phyloP scores from a whole-genome alignment of 2,888 invertebrate species.

The Eupelmus urozonus region DNA sequence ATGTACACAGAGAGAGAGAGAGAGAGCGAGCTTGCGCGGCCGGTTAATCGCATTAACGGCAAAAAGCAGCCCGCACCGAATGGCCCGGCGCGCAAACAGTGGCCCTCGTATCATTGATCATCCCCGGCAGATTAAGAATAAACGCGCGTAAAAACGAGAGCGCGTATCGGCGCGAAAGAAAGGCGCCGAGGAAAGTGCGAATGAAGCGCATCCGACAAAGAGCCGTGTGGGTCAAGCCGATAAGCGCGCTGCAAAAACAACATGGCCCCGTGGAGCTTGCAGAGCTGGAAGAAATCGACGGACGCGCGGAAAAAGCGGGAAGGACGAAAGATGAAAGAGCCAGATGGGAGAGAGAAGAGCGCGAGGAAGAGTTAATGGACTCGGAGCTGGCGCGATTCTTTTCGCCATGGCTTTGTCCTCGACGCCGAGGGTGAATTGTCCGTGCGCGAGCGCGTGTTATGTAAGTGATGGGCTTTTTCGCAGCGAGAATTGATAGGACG shows the following conservation, averaged over 20 bases:
- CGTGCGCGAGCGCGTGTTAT: no score
- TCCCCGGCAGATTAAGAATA: no score
- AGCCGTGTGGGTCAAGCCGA: background rate
- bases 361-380: constrained; percentile 36
- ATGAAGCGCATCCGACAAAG: no score
- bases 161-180: background rate
- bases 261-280: no score
- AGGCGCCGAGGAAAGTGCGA: no score
- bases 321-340: background rate
- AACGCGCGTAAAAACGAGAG: background rate
- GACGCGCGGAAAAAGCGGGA: no score
- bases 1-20: background rate
- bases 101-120: constrained; percentile 21
- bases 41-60: constrained; percentile 40
- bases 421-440: background rate
- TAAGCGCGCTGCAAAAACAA: no score
- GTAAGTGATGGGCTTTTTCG: no score
- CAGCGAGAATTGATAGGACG: no score
- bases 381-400: constrained; percentile 8
- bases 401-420: constrained; percentile 18
- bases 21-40: background rate
- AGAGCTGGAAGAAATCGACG: no score
- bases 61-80: background rate
- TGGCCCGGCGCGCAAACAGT: background rate
- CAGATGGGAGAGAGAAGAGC: constrained; percentile 42